Conservation (phyloP, 2,113 vertebrate genomes). For the Argyrosomus japonicus region DNA sequence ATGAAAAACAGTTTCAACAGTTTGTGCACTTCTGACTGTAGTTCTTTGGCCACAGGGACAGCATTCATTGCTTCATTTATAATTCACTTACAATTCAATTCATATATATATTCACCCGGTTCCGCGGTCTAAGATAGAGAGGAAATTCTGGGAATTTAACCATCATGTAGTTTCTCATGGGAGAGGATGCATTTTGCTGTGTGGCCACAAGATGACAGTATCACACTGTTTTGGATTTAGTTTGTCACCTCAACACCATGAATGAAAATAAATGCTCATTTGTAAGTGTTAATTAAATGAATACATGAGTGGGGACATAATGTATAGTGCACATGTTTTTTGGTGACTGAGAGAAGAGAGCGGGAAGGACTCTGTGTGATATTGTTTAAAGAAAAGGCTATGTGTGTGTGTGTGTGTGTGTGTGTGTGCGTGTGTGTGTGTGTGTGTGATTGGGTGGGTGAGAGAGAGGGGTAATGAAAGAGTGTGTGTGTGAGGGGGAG, state of each 20-base stretch:
- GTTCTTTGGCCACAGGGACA: no score
- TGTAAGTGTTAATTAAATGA: not conserved
- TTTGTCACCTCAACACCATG: not conserved
- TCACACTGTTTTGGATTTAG: not conserved
- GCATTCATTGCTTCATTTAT: no score
- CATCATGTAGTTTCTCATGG: not conserved
- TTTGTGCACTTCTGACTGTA: no score
- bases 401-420: not conserved
- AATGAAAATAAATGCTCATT: not conserved
- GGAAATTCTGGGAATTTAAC: not conserved
- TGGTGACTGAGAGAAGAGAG: not conserved
- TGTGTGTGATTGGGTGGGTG: not conserved
- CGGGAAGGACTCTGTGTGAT: not conserved
- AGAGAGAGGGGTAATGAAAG: not conserved
- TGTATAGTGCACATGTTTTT: not conserved
- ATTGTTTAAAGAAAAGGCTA: not conserved
- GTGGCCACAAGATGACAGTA: conserved; percentile 49
- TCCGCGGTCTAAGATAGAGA: no score
- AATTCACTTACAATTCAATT: no score
- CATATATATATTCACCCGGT: no score
- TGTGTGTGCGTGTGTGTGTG: not conserved
- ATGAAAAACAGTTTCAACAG: no score
- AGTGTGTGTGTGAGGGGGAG: not conserved
- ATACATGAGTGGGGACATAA: not conserved
- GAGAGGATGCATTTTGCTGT: not conserved